A percentile compares a stretch with the other conserved stretches of the same genome.
Evolutionary conservation across 23 tunicate genomes (phyloP).

Genomic region (Oikopleura dioica): DNA sequence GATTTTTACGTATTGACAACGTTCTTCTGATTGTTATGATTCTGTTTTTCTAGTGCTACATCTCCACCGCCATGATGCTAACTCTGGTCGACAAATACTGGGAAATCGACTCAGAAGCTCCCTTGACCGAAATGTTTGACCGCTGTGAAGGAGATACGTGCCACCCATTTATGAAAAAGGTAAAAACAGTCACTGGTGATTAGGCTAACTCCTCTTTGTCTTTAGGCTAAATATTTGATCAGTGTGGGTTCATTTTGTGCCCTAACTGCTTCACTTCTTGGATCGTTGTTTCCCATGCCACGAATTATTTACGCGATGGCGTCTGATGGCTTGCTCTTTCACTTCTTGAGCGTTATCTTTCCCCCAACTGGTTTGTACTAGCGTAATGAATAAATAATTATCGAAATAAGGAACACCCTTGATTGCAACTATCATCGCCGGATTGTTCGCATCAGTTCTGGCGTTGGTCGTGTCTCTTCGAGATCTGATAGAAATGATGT

Average conservation of each 20-base stretch:
- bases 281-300: conserved; percentile 77
- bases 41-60: not conserved
- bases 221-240: not conserved
- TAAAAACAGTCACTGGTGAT: not conserved
- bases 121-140: not conserved
- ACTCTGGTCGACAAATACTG: not conserved
- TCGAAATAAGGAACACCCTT: conserved; percentile 64
- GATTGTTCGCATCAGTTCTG: conserved; percentile 40
- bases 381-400: no score
- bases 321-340: conserved; percentile 46
- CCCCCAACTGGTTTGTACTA: conserved; percentile 34
- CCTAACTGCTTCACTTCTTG: conserved; percentile 15
- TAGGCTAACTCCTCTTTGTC: not conserved
- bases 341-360: conserved; percentile 23
- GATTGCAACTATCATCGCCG: conserved; percentile 39
- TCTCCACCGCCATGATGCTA: not conserved
- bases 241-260: not conserved
- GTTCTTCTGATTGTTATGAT: not conserved
- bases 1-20: no score
- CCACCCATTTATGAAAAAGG: not conserved
- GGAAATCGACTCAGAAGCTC: not conserved
- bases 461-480: not conserved
- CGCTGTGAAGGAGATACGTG: not conserved
- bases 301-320: conserved; percentile 73
- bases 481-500: conserved; percentile 42